These are phyloP conservation scores for Listrodromus nycthemerus DNA, from an alignment of 2,888 invertebrate species.

Conservation along the genomic window DNA sequence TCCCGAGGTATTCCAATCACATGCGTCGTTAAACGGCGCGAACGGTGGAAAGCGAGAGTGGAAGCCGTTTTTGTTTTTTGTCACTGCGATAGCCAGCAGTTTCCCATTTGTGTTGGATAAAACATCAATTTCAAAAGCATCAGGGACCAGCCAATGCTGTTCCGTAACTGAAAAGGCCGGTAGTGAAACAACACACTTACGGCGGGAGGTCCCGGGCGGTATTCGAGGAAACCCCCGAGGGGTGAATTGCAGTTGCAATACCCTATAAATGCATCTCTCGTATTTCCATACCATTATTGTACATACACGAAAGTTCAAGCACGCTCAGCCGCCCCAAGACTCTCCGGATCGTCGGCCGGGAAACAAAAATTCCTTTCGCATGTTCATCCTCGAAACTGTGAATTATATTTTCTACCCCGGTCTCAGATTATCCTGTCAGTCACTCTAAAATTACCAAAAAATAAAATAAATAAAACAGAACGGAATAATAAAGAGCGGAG, in stretches of 20 bases:
- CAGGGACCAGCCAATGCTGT: not conserved
- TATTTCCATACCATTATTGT: slow-evolving; percentile 14
- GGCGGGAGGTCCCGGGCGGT: not conserved
- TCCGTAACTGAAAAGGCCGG: not conserved
- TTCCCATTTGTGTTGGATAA: slow-evolving; percentile 9
- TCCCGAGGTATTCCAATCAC: not conserved
- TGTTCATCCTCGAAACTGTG: slow-evolving; percentile 54
- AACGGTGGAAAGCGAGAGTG: not conserved
- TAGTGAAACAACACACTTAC: slow-evolving; percentile 1
- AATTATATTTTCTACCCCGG: slow-evolving; percentile 67
- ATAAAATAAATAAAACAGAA: slow-evolving; percentile 8
- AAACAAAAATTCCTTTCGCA: slow-evolving; percentile 53
- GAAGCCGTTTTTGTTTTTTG: not conserved
- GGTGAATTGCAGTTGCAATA: slow-evolving; percentile 8
- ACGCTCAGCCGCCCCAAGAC: not conserved
- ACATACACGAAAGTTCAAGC: slow-evolving; percentile 4
- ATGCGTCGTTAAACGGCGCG: not conserved
- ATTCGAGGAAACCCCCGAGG: not conserved
- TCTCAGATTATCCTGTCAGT: slow-evolving; percentile 78
- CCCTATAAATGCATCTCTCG: not conserved
- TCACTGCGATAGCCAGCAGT: not conserved
- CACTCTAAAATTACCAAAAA: slow-evolving; percentile 71
- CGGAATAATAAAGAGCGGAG: slow-evolving; percentile 38
- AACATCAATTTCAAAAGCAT: not conserved
- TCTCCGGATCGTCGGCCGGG: not conserved